These are phyloP conservation scores for Pissodes strobi DNA, from an alignment of 1,140 invertebrate genomes.

Conservation along the genomic window DNA sequence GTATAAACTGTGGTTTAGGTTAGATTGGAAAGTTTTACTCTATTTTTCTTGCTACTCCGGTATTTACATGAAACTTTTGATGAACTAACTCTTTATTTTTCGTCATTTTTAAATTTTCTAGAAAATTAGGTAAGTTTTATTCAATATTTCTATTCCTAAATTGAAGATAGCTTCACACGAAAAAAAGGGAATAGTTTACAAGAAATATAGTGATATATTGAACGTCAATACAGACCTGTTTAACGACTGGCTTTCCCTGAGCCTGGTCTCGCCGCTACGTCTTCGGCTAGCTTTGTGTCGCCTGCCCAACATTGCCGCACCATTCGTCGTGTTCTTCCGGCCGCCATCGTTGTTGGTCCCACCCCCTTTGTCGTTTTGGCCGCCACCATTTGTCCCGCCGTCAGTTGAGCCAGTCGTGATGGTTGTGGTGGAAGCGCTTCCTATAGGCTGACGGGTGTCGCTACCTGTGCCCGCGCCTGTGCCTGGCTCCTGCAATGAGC, in stretches of 20 bases:
- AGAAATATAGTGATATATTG: too few species aligned
- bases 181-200: neutral
- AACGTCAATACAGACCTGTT: too few species aligned
- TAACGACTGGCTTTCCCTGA: conserved; percentile 78
- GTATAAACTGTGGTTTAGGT: too few species aligned
- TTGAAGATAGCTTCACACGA: too few species aligned
- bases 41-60: too few species aligned
- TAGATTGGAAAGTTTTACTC: too few species aligned
- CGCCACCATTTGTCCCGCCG: conserved; percentile 18
- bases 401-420: conserved; percentile 28
- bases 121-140: too few species aligned
- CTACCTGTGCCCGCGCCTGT: conserved; percentile 56
- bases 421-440: conserved; percentile 27
- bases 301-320: conserved; percentile 54
- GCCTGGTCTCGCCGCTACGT: conserved; percentile 66
- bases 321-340: conserved; percentile 51
- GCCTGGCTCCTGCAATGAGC: conserved; percentile 48
- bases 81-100: too few species aligned
- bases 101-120: too few species aligned
- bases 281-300: conserved; percentile 63
- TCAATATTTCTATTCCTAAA: too few species aligned
- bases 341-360: conserved; percentile 48
- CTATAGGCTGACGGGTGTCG: conserved; percentile 28
- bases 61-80: too few species aligned
- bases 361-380: conserved; percentile 50